Evolutionary conservation across 2,888 invertebrate genomes (phyloP).

Genomic region (Corythucha ciliata): DNA sequence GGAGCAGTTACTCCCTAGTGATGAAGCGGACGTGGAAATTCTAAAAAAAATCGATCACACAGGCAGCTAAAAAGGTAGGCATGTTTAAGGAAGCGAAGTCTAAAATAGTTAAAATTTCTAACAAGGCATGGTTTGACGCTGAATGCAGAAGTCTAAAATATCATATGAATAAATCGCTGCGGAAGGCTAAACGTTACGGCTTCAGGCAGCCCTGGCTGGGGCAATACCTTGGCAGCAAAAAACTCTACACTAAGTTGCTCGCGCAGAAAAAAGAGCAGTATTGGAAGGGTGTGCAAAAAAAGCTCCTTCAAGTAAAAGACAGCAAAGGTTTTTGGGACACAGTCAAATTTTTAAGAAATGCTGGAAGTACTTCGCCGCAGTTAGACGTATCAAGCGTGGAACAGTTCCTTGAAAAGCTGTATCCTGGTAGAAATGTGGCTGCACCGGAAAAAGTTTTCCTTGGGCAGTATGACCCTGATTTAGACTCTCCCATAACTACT

Average conservation of each 20-base stretch:
- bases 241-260: background rate
- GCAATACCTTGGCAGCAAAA: too few species aligned
- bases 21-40: too few species aligned
- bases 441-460: background rate
- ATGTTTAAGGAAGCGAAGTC: too few species aligned
- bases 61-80: too few species aligned
- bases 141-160: background rate
- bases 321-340: constrained; percentile 1
- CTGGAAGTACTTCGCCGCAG: background rate
- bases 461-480: background rate
- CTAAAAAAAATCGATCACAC: too few species aligned
- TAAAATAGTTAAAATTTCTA: too few species aligned
- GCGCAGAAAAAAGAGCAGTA: background rate
- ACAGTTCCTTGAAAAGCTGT: background rate
- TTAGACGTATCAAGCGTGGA: background rate
- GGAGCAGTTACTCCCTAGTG: too few species aligned
- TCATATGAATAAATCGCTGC: too few species aligned
- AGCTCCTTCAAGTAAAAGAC: background rate
- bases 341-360: background rate
- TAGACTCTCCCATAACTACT: background rate
- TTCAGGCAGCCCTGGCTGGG: too few species aligned
- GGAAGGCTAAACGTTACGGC: too few species aligned
- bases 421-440: background rate
- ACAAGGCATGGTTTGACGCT: constrained; percentile 9
- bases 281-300: background rate